phyloP scores from a whole-genome alignment of 2,888 invertebrate genomes.

The Belgica antarctica region DNA sequence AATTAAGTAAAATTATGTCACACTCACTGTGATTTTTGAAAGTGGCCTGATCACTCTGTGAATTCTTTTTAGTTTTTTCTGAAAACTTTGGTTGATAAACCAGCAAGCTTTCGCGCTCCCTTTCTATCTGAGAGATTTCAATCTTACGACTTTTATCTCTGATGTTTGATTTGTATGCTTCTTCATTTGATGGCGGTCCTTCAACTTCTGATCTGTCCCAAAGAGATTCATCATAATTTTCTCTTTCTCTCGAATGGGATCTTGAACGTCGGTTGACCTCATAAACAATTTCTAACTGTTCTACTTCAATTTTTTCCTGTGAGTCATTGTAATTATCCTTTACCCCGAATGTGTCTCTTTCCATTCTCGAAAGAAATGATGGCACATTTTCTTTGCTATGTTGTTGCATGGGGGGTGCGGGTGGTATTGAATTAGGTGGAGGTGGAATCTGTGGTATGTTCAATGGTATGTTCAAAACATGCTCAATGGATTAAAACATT shows the following conservation, averaged over 20 bases:
- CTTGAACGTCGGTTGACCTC: slow-evolving; percentile 52
- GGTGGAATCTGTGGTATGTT: slow-evolving; percentile 59
- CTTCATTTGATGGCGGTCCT: slow-evolving; percentile 53
- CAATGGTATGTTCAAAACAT: slow-evolving; percentile 61
- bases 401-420: slow-evolving; percentile 63
- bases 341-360: slow-evolving; percentile 71
- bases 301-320: slow-evolving; percentile 57
- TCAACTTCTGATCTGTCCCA: slow-evolving; percentile 56
- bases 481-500: slow-evolving; percentile 44
- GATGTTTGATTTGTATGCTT: slow-evolving; percentile 50
- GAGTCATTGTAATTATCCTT: slow-evolving; percentile 50
- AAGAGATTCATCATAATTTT: slow-evolving; percentile 55
- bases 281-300: slow-evolving; percentile 54
- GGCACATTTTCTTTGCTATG: slow-evolving; percentile 52
- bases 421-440: slow-evolving; percentile 58
- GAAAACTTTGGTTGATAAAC: slow-evolving; percentile 53
- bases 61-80: not conserved
- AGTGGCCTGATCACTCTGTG: slow-evolving; percentile 59
- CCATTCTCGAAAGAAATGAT: slow-evolving; percentile 67
- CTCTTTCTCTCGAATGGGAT: slow-evolving; percentile 54
- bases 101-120: slow-evolving; percentile 55
- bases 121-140: slow-evolving; percentile 55
- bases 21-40: slow-evolving; percentile 73
- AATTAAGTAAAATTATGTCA: too few relatives aligned
- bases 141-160: slow-evolving; percentile 54